Evolutionary conservation across 2,113 vertebrate genomes (phyloP).

Genomic region (Pelvicachromis taeniatus): DNA sequence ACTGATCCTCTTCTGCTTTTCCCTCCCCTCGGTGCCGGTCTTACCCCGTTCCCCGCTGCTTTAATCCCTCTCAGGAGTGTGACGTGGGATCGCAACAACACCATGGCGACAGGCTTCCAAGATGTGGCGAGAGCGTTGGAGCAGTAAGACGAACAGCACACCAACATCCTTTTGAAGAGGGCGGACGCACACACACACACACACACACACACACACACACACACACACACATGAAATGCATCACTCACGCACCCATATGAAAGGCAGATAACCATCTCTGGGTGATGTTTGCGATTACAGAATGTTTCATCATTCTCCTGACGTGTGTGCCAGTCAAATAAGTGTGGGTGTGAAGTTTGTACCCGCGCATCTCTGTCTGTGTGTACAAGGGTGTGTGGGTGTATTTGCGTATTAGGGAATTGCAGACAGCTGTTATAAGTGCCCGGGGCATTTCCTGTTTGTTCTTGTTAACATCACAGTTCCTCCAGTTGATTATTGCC

Average conservation of each 20-base stretch:
- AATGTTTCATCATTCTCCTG: conserved; percentile 59
- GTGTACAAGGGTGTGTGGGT: neutral
- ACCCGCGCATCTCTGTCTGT: neutral
- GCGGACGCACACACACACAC: neutral
- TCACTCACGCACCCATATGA: conserved; percentile 10
- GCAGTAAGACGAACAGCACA: conserved; percentile 76
- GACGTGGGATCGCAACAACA: conserved; percentile 88
- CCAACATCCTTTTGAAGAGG: conserved; percentile 4
- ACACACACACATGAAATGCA: neutral
- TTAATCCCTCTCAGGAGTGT: conserved; percentile 77
- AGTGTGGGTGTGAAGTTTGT: neutral
- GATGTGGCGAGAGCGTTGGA: conserved; percentile 88
- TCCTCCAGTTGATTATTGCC: neutral
- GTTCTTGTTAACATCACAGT: conserved; percentile 30
- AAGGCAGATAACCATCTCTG: conserved; percentile 29
- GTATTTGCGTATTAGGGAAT: conserved; percentile 9
- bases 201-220: conserved; percentile 3
- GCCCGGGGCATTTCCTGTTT: conserved; percentile 32
- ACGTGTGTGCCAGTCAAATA: conserved; percentile 22
- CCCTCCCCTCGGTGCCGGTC: neutral
- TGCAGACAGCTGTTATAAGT: neutral
- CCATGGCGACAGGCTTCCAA: conserved; percentile 82
- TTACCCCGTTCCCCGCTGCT: conserved; percentile 1
- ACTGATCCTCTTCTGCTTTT: neutral
- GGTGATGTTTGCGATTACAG: conserved; percentile 40